These are phyloP conservation scores for Tychaedon coryphoeus DNA, from an alignment of 2,113 vertebrate species.

Conservation along the genomic window DNA sequence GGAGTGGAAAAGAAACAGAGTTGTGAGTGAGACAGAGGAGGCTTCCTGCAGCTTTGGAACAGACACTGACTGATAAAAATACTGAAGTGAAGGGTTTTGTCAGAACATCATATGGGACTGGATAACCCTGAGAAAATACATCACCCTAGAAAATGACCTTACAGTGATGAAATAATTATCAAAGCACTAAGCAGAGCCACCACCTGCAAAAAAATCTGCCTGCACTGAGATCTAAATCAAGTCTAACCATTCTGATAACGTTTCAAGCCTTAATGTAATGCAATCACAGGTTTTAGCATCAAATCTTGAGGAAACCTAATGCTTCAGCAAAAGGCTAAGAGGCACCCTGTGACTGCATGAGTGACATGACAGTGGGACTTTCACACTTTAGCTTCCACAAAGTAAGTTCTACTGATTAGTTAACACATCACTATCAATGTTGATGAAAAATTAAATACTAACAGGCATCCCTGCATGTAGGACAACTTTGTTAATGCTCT, in stretches of 20 bases:
- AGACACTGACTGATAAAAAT: not conserved
- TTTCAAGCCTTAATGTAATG: not conserved
- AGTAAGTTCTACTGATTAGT: not conserved
- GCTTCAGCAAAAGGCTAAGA: not conserved
- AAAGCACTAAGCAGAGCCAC: not conserved
- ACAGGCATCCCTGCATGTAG: not conserved
- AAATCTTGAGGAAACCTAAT: not conserved
- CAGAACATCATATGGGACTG: not conserved
- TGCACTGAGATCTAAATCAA: not conserved
- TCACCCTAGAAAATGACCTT: not conserved
- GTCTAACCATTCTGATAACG: not conserved
- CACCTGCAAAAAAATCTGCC: not conserved
- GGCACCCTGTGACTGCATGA: not conserved
- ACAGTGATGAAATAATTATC: not conserved
- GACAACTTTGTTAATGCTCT: not conserved
- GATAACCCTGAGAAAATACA: not conserved
- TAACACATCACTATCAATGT: accelerated
- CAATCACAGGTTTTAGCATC: not conserved
- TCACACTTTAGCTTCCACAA: not conserved
- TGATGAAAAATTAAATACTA: not conserved
- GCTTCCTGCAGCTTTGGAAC: not conserved
- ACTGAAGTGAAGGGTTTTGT: not conserved
- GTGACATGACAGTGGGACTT: not conserved
- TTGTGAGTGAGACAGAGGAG: not conserved
- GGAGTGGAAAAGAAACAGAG: not conserved